These are phyloP conservation scores for Calidris pugnax DNA, from an alignment of 2,113 vertebrate species.

Conservation along the genomic window DNA sequence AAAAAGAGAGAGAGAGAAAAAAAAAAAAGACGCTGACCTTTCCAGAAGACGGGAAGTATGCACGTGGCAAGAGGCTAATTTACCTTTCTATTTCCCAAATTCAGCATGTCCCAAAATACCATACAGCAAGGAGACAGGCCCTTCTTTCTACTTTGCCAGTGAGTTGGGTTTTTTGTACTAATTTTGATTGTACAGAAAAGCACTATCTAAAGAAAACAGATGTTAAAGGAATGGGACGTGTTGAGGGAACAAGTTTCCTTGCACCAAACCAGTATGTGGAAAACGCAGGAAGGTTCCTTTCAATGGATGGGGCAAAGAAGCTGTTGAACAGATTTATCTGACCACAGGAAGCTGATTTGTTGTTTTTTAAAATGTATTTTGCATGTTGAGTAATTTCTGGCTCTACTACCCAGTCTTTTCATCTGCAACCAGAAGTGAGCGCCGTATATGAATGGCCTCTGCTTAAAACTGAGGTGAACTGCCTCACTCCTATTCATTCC, in stretches of 20 bases:
- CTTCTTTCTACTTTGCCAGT: slow-evolving; percentile 90
- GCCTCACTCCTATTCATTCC: background rate
- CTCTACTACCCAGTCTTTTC: background rate
- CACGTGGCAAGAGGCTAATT: slow-evolving; percentile 80
- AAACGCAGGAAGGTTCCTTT: slow-evolving; percentile 52
- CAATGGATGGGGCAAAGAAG: background rate
- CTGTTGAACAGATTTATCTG: background rate
- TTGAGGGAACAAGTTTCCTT: slow-evolving; percentile 69
- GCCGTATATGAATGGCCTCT: background rate
- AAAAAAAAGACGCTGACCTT: slow-evolving; percentile 67
- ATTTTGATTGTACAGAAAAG: slow-evolving; percentile 79
- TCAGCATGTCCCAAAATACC: slow-evolving; percentile 88
- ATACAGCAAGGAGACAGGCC: slow-evolving; percentile 88
- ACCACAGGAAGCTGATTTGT: background rate
- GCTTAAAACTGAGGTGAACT: background rate
- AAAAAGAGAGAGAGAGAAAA: background rate
- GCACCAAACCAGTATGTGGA: slow-evolving; percentile 70
- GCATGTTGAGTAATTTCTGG: background rate
- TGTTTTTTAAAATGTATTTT: background rate
- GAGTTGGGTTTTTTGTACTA: slow-evolving; percentile 86
- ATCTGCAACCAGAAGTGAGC: background rate
- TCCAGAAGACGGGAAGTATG: slow-evolving; percentile 75
- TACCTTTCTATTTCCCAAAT: slow-evolving; percentile 87
- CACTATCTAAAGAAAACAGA: slow-evolving; percentile 73
- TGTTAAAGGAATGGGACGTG: slow-evolving; percentile 74